phyloP scores from a whole-genome alignment of 2,797 vertebrate genomes.

The Urophycis tenuis region DNA sequence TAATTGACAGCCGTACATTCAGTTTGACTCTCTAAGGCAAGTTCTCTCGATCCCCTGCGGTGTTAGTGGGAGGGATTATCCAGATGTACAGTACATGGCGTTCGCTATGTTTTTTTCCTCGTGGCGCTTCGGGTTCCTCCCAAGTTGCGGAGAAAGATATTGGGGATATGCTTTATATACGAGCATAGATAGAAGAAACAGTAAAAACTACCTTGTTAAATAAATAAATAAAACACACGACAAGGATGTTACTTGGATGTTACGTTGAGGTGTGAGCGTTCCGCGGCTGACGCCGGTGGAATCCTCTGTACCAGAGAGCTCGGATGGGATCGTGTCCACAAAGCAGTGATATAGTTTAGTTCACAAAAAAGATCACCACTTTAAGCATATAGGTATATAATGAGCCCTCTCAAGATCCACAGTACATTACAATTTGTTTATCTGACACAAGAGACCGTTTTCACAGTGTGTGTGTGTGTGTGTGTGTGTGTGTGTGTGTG shows the following conservation, averaged over 20 bases:
- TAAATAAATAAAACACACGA: background rate
- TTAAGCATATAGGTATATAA: slow-evolving; percentile 35
- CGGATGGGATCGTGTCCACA: slow-evolving; percentile 29
- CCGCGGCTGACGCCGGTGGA: background rate
- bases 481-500: background rate
- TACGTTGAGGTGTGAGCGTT: background rate
- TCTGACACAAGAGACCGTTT: slow-evolving; percentile 15
- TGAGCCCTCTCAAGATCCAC: slow-evolving; percentile 43
- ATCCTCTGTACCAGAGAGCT: slow-evolving; percentile 17
- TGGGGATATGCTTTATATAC: slow-evolving; percentile 19
- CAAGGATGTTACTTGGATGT: background rate
- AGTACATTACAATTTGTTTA: slow-evolving; percentile 41
- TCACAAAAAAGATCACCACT: slow-evolving; percentile 26
- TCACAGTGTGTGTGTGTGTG: background rate
- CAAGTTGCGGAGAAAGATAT: background rate
- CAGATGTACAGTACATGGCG: slow-evolving; percentile 59
- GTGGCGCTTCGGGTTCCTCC: slow-evolving; percentile 24
- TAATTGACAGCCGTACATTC: slow-evolving; percentile 75
- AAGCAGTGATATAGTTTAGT: slow-evolving; percentile 27
- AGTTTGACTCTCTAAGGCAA: slow-evolving; percentile 64
- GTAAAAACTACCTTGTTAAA: background rate
- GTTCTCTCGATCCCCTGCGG: slow-evolving; percentile 77
- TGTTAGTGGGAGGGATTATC: slow-evolving; percentile 74
- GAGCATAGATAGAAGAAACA: slow-evolving; percentile 15
- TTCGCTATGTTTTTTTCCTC: slow-evolving; percentile 15